A percentile compares a stretch with the other conserved stretches of the same genome.
Evolutionary conservation across 2,888 invertebrate genomes (phyloP).

Genomic region (Hermodice carunculata): DNA sequence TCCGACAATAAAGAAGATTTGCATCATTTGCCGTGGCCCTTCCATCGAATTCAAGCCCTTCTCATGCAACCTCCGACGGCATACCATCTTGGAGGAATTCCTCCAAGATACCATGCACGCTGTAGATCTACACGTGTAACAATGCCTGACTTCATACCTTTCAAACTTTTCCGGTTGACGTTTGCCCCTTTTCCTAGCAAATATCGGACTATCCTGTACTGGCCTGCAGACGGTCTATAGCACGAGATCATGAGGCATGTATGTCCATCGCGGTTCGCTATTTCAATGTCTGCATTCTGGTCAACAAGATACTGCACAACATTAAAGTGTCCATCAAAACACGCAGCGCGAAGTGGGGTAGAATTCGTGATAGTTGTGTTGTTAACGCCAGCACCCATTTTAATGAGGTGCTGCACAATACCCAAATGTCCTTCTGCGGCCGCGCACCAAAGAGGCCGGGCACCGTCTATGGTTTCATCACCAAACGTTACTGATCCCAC

Average conservation of each 20-base stretch:
- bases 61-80: no score
- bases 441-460: slow-evolving; percentile 97
- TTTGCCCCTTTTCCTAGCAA: slow-evolving; percentile 88
- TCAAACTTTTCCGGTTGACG: slow-evolving; percentile 84
- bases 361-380: slow-evolving; percentile 76
- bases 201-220: slow-evolving; percentile 90
- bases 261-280: slow-evolving; percentile 88
- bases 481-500: slow-evolving; percentile 87
- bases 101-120: no score
- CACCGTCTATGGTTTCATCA: slow-evolving; percentile 96
- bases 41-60: no score
- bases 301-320: slow-evolving; percentile 89
- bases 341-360: slow-evolving; percentile 69
- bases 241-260: slow-evolving; percentile 99
- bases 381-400: slow-evolving; percentile 87
- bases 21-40: no score
- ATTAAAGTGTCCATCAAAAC: slow-evolving; percentile 69
- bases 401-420: slow-evolving; percentile 87
- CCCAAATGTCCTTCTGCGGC: slow-evolving; percentile 94
- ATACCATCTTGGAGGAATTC: no score
- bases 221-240: slow-evolving; percentile 96
- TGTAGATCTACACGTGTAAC: no score
- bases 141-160: no score
- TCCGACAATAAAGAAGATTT: no score
- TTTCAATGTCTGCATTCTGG: slow-evolving; percentile 94